Base-by-base conservation (phyloP, 2,113 vertebrate species). In the Lepus timidus region DNA sequence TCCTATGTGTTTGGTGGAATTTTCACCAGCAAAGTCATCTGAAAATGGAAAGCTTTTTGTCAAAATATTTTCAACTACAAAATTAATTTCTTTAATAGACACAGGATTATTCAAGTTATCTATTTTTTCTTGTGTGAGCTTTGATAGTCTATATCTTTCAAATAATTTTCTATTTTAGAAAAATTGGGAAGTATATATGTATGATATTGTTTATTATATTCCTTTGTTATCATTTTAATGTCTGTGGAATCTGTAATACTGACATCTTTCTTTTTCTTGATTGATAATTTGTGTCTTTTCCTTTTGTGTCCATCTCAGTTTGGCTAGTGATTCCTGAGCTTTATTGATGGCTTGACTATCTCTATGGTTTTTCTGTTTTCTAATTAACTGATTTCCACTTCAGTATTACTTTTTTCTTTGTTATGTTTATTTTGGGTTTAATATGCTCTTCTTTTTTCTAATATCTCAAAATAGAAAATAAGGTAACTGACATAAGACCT, bases 31-130 rank as follows among this genome's bases (percentile, higher is more conserved):
- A 5, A 86, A 51, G 49, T 83, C 12, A 11, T 81, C 61, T 70
- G 25, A 22, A 19, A 20, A 20, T 81, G 17, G 70, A 49, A 39
- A 83, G 89, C 55, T 71, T 52, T 73, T 70, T 93, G 75, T 64
- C 55, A 55, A 85, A 85, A 79, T n/a, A 9, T 52, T 91, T 67
- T 83, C 58, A 85, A 88, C 44, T 49, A 61, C 23, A 78, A 71
- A 65, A 16, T 76, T 82, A 76, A 86, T 68, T 90, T 76, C 11
- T 85, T n/a, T 76, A 70, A 67, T 65, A 78, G 33, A 39, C 51
- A 64, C 2, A 75, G 14, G 1, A 9, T 76, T 81, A 70, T 58
- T 90, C 19, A 49, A 5, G 29, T 31, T 62, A 55, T 23, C 39
- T 91, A 10, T 31, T 80, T 36, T 22, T 83, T 70, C 51, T 62